These are phyloP conservation scores for Parapsyche elsis DNA, from an alignment of 1,140 invertebrate species.

Conservation along the genomic window DNA sequence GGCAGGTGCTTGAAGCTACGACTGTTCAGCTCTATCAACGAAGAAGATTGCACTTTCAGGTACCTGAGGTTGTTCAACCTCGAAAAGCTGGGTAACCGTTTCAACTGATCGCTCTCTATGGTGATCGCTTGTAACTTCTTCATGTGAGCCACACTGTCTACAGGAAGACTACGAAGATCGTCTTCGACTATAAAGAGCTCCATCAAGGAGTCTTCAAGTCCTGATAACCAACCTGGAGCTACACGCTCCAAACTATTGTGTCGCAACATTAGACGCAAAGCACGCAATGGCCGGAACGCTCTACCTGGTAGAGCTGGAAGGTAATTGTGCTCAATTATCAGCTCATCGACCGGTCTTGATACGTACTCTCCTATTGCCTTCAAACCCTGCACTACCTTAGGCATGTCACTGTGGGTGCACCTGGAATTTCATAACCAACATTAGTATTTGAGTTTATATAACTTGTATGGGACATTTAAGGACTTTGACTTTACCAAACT, in stretches of 20 bases:
- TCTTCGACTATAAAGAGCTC: slow-evolving; percentile 88
- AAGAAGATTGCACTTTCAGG: slow-evolving; percentile 76
- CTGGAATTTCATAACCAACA: slow-evolving; percentile 64
- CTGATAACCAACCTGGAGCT: slow-evolving; percentile 82
- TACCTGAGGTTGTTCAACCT: slow-evolving; percentile 74
- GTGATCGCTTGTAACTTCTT: slow-evolving; percentile 84
- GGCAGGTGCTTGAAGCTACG: slow-evolving; percentile 79
- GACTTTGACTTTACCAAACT: slow-evolving; percentile 62
- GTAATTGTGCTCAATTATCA: slow-evolving; percentile 88
- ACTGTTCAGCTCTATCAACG: slow-evolving; percentile 75
- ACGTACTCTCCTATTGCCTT: slow-evolving; percentile 76
- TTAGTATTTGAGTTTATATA: not conserved
- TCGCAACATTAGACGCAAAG: slow-evolving; percentile 82
- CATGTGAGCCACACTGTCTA: slow-evolving; percentile 80
- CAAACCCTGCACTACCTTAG: slow-evolving; percentile 78
- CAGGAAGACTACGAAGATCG: slow-evolving; percentile 79
- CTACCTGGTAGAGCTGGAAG: slow-evolving; percentile 82
- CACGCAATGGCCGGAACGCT: slow-evolving; percentile 78
- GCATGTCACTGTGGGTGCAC: slow-evolving; percentile 88
- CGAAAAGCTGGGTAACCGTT: slow-evolving; percentile 76
- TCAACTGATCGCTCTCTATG: slow-evolving; percentile 78
- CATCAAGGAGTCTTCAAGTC: slow-evolving; percentile 79
- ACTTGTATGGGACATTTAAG: not conserved
- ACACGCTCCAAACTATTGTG: slow-evolving; percentile 86
- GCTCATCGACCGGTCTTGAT: slow-evolving; percentile 79